Evolutionary conservation across 2,888 invertebrate genomes (phyloP).

Genomic region (Lepeophtheirus nordmannii): DNA sequence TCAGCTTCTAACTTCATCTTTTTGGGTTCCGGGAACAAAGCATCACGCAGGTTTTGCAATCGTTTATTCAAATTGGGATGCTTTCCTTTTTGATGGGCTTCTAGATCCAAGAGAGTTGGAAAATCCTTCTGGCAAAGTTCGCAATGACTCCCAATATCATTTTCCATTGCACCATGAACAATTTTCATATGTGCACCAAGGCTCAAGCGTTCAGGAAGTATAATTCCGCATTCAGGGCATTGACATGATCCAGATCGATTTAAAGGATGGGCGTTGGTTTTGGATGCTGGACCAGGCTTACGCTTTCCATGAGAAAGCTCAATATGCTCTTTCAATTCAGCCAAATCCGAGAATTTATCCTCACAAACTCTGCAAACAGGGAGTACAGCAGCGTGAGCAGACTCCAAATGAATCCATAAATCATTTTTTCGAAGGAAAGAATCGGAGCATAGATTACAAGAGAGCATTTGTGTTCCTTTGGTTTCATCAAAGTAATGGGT

Average conservation of each 20-base stretch:
- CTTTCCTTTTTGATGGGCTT: conserved; percentile 3
- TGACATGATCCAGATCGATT: conserved; percentile 11
- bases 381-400: not conserved
- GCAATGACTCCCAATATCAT: not conserved
- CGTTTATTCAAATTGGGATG: conserved; percentile 19
- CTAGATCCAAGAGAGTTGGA: not conserved
- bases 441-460: conserved; percentile 6
- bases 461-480: conserved; percentile 7
- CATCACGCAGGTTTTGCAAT: conserved; percentile 4
- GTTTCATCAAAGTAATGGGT: conserved; percentile 10
- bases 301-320: not conserved
- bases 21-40: conserved; percentile 14
- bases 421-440: not conserved
- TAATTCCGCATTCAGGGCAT: conserved; percentile 14
- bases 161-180: not conserved
- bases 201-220: conserved; percentile 2
- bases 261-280: conserved; percentile 18
- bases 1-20: not conserved
- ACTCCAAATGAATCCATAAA: conserved; percentile 6
- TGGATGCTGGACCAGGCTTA: conserved; percentile 20
- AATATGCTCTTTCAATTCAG: conserved; percentile 5
- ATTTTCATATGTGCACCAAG: conserved; percentile 1
- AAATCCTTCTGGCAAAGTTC: conserved; percentile 16
- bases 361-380: conserved; percentile 7
- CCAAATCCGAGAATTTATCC: conserved; percentile 12